A percentile compares a stretch with the other conserved stretches of the same genome.
Evolutionary conservation across 2,888 invertebrate species (phyloP).

Genomic region (Venustoraphidia nigricollis): DNA sequence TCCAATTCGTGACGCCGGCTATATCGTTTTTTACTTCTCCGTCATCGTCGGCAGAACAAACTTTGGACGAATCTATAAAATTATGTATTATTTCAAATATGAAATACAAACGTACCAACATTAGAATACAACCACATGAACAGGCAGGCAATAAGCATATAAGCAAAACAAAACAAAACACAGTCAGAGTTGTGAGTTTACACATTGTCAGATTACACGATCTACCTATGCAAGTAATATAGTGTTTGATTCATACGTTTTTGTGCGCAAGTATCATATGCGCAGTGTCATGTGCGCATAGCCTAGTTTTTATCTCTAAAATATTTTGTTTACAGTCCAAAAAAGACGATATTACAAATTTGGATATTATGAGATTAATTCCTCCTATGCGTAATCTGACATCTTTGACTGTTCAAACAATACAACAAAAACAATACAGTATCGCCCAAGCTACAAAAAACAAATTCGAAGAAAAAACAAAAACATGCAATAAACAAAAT

Average conservation of each 20-base stretch:
- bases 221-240: constrained; percentile 4
- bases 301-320: no score
- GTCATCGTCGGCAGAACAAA: constrained; percentile 3
- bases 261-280: neutral
- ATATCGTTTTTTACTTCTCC: constrained; percentile 1
- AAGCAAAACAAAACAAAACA: constrained; percentile 5
- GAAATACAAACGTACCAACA: neutral
- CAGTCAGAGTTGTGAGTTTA: neutral
- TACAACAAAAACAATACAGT: no score
- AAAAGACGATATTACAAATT: no score
- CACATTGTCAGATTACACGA: neutral
- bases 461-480: neutral
- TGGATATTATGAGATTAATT: neutral
- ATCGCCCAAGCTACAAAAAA: no score
- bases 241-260: no score
- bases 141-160: constrained; percentile 2
- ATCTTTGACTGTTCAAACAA: no score
- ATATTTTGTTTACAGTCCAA: no score
- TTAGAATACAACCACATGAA: constrained; percentile 1
- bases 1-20: constrained; percentile 29
- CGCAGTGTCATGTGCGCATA: no score
- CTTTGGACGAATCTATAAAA: neutral
- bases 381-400: no score
- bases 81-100: no score
- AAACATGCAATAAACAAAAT: constrained; percentile 5